Evolutionary conservation across 2,888 invertebrate species (phyloP).

Genomic region (Lapara coniferarum): DNA sequence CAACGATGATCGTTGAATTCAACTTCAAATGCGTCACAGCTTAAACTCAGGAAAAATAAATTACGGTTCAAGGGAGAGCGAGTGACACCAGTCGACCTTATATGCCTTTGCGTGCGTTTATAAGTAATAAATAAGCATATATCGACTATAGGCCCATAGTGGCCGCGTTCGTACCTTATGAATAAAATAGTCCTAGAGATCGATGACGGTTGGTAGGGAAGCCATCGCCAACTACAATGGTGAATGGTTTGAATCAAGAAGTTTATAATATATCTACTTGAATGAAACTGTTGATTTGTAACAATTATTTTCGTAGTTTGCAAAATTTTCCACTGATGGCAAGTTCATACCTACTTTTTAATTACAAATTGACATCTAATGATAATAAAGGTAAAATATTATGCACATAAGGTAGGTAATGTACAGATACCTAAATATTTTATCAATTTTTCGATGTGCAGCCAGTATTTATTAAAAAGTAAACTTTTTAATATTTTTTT

Average conservation of each 20-base stretch:
- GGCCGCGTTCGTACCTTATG: neutral
- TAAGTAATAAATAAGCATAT: neutral
- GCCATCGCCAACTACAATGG: neutral
- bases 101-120: slow-evolving; percentile 21
- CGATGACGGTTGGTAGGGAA: neutral
- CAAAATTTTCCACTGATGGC: no score
- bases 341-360: no score
- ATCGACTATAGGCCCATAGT: neutral
- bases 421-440: no score
- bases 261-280: no score
- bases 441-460: no score
- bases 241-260: no score
- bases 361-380: no score
- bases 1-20: neutral
- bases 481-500: neutral
- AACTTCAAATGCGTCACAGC: slow-evolving; percentile 24
- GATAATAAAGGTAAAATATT: no score
- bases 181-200: slow-evolving; percentile 5
- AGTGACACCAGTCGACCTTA: slow-evolving; percentile 14
- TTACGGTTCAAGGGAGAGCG: slow-evolving; percentile 19
- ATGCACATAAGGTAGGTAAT: no score
- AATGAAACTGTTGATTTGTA: no score
- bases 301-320: no score
- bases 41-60: slow-evolving; percentile 21
- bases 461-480: no score